Conservation (phyloP, 1,140 invertebrate species). For the Trachymyrmex cornetzi region DNA sequence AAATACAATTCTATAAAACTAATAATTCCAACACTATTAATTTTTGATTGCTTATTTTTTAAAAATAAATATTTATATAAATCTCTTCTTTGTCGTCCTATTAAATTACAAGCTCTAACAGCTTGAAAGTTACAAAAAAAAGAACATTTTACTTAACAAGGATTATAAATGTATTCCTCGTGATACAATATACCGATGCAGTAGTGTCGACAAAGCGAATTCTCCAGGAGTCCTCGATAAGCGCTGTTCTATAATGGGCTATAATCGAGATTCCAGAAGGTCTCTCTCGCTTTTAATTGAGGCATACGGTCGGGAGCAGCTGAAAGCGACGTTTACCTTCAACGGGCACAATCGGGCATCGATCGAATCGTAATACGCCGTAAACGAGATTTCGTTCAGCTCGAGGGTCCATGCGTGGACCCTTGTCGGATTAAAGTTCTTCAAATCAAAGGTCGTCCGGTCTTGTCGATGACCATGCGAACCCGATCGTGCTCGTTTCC, state of each 20-base stretch:
- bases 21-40: background rate
- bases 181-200: conserved; percentile 10
- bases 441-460: conserved; percentile 37
- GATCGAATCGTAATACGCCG: conserved; percentile 50
- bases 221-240: conserved; percentile 30
- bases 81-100: background rate
- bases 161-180: conserved; percentile 22
- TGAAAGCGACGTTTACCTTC: conserved; percentile 47
- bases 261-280: conserved; percentile 55
- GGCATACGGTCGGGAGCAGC: background rate
- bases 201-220: conserved; percentile 33
- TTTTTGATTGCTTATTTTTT: background rate
- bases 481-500: background rate
- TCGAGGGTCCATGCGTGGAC: conserved; percentile 62
- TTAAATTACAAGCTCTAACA: background rate
- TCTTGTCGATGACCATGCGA: conserved; percentile 1
- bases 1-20: background rate
- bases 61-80: background rate
- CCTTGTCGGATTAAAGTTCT: conserved; percentile 55
- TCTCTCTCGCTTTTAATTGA: conserved; percentile 59
- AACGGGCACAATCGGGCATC: conserved; percentile 36
- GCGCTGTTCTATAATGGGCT: conserved; percentile 19
- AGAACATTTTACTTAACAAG: background rate
- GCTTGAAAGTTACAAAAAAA: background rate
- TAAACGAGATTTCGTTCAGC: conserved; percentile 56